phyloP scores from a whole-genome alignment of 2,113 vertebrate genomes.

The Tor tambroides region DNA sequence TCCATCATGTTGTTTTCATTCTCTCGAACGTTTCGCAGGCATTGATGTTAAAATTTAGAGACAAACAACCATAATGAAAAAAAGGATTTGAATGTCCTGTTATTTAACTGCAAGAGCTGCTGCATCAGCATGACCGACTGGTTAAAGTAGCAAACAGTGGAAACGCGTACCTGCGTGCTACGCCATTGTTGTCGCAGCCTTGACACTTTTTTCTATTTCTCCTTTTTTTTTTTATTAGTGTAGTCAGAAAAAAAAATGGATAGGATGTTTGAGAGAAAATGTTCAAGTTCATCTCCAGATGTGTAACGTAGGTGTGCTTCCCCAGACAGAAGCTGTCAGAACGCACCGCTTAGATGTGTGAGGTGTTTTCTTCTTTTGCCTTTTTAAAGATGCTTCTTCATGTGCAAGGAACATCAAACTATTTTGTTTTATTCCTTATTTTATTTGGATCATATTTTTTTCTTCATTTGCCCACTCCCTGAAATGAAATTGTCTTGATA shows the following conservation, averaged over 20 bases:
- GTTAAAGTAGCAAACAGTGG: slow-evolving; percentile 23
- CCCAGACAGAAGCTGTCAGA: slow-evolving; percentile 26
- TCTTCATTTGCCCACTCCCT: slow-evolving; percentile 40
- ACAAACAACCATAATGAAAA: background rate
- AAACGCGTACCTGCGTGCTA: background rate
- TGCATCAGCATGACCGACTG: background rate
- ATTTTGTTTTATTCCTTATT: slow-evolving; percentile 45
- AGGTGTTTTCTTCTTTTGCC: slow-evolving; percentile 51
- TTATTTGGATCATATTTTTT: slow-evolving; percentile 44
- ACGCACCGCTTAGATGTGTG: slow-evolving; percentile 30
- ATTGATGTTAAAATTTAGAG: slow-evolving; percentile 46
- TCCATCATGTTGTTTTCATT: slow-evolving; percentile 32
- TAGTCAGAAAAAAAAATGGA: slow-evolving; percentile 25
- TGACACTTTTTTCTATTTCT: slow-evolving; percentile 33
- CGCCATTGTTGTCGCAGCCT: slow-evolving; percentile 9
- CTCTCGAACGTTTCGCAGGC: slow-evolving; percentile 44
- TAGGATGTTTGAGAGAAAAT: slow-evolving; percentile 32
- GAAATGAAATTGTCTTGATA: slow-evolving; percentile 49
- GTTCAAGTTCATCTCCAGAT: slow-evolving; percentile 29
- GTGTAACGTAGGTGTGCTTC: slow-evolving; percentile 15
- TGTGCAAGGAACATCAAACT: slow-evolving; percentile 29
- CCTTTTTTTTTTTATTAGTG: slow-evolving; percentile 5
- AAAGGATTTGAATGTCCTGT: slow-evolving; percentile 44
- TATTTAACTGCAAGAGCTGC: slow-evolving; percentile 44
- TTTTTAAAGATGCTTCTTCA: slow-evolving; percentile 52